phyloP scores from a whole-genome alignment of 2,113 vertebrate species.

The Siphamia tubifer region DNA sequence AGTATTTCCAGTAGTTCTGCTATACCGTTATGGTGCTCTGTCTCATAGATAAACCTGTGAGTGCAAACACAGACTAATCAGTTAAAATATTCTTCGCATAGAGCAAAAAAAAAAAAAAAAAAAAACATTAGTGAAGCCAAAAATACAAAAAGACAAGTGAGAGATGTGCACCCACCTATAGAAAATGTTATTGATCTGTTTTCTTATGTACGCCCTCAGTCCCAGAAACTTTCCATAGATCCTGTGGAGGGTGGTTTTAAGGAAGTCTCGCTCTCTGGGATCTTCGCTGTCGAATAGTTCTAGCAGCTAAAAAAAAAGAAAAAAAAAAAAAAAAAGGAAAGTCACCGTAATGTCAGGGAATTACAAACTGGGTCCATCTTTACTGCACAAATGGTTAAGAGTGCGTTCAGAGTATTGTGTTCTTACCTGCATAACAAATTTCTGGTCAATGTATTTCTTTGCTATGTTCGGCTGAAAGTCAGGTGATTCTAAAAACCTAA shows the following conservation, averaged over 20 bases:
- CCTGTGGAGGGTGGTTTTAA: slow-evolving; percentile 97
- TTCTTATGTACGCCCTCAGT: slow-evolving; percentile 95
- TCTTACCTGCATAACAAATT: slow-evolving; percentile 97
- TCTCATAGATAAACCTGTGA: slow-evolving; percentile 98
- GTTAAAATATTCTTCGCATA: neutral
- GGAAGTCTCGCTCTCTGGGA: slow-evolving; percentile 96
- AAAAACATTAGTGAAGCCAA: neutral
- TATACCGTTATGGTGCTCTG: slow-evolving; percentile 98
- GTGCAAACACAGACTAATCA: slow-evolving; percentile 25
- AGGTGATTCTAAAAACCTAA: slow-evolving; percentile 98
- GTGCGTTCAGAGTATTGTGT: fast-evolving
- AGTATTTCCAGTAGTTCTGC: slow-evolving; percentile 98
- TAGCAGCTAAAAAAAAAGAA: slow-evolving; percentile 83
- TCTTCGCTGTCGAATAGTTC: slow-evolving; percentile 99
- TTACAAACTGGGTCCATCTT: neutral
- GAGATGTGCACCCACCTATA: slow-evolving; percentile 87
- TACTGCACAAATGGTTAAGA: too few relatives aligned
- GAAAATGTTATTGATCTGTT: slow-evolving; percentile 99
- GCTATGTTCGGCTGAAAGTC: slow-evolving; percentile 98
- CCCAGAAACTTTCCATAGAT: slow-evolving; percentile 99
- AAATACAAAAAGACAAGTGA: neutral
- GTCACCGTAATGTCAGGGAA: neutral
- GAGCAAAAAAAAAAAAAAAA: neutral
- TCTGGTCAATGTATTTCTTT: slow-evolving; percentile 99
- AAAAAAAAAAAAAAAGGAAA: neutral